Conservation (phyloP, 2,113 vertebrate species). For the Hiodon alosoides region DNA sequence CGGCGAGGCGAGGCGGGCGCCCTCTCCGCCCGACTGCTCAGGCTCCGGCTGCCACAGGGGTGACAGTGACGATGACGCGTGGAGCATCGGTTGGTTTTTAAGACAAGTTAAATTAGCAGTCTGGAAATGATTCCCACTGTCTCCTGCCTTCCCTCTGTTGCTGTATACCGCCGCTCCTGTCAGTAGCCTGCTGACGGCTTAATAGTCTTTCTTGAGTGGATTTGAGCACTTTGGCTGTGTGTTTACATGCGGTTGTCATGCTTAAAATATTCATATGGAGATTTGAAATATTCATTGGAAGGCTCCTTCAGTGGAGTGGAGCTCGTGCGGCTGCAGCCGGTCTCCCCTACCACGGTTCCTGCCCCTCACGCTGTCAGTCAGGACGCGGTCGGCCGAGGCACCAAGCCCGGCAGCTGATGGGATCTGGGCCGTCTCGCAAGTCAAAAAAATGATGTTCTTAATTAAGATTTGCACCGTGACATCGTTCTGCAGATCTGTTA, state of each 20-base stretch:
- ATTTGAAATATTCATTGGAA: constrained; percentile 96
- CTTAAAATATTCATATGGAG: constrained; percentile 97
- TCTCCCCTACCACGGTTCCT: constrained; percentile 33
- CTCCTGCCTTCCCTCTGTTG: constrained; percentile 85
- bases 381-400: background rate
- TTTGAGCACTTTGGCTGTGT: constrained; percentile 97
- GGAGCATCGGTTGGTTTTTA: constrained; percentile 82
- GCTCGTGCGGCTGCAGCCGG: constrained; percentile 9
- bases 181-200: constrained; percentile 94
- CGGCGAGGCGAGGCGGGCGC: constrained; percentile 20
- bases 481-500: too few relatives aligned
- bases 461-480: too few relatives aligned
- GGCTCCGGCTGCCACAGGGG: constrained; percentile 70
- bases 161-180: constrained; percentile 85
- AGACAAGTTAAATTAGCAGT: constrained; percentile 99
- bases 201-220: constrained; percentile 98
- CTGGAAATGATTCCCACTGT: constrained; percentile 90
- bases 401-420: too few relatives aligned
- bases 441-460: too few relatives aligned
- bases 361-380: constrained; percentile 2
- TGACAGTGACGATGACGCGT: constrained; percentile 90
- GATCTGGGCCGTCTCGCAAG: too few relatives aligned
- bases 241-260: constrained; percentile 97
- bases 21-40: constrained; percentile 76
- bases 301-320: constrained; percentile 64